Evolutionary conservation across 2,113 vertebrate genomes (phyloP).

Genomic region (Hippoglossus stenolepis): DNA sequence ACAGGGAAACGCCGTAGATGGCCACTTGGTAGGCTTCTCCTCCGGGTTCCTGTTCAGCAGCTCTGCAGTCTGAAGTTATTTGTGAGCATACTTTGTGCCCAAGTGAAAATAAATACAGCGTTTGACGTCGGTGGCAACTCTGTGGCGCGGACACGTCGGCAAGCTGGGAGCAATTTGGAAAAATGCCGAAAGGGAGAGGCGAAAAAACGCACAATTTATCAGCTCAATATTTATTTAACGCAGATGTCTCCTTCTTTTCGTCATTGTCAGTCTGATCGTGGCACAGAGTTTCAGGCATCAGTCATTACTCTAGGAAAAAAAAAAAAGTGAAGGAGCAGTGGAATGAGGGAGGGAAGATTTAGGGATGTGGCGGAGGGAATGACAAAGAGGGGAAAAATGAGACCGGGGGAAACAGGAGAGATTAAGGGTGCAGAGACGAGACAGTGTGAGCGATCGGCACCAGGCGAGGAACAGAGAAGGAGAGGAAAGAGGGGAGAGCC

Average conservation of each 20-base stretch:
- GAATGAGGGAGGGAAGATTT: conserved; percentile 60
- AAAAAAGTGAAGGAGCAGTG: conserved; percentile 30
- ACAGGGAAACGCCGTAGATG: conserved; percentile 18
- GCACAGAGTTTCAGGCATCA: conserved; percentile 62
- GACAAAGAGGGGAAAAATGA: conserved; percentile 71
- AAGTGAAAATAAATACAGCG: conserved; percentile 47
- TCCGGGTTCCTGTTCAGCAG: conserved; percentile 48
- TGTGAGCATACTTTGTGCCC: conserved; percentile 43
- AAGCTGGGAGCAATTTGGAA: conserved; percentile 36
- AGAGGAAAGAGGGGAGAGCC: conserved; percentile 50
- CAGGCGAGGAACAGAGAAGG: conserved; percentile 47
- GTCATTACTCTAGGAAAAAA: conserved; percentile 49
- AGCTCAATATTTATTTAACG: conserved; percentile 72
- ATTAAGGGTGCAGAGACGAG: conserved; percentile 62
- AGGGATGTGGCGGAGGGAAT: conserved; percentile 69
- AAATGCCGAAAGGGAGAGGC: conserved; percentile 28
- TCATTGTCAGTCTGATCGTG: conserved; percentile 69
- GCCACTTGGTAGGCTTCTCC: conserved; percentile 46
- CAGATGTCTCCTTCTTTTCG: conserved; percentile 75
- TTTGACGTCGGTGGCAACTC: conserved; percentile 45
- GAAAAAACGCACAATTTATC: conserved; percentile 61
- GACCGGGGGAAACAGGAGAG: conserved; percentile 48
- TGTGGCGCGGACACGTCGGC: conserved; percentile 32
- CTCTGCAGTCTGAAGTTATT: conserved; percentile 32
- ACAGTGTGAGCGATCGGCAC: conserved; percentile 46